These are phyloP conservation scores for Falco cherrug DNA, from an alignment of 2,797 vertebrate species.

Conservation along the genomic window DNA sequence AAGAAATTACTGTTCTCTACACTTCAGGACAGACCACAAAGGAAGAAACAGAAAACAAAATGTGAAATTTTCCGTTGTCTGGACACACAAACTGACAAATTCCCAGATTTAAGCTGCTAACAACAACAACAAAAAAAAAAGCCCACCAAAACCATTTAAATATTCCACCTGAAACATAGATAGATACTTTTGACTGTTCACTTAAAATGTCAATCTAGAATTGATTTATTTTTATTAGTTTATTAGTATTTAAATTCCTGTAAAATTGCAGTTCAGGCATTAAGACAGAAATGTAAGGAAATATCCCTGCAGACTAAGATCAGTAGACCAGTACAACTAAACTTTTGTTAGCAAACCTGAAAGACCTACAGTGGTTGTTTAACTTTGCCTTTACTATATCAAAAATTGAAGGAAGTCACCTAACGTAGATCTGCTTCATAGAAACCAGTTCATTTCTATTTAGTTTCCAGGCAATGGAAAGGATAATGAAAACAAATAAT, in stretches of 20 bases:
- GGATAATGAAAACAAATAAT: slow-evolving; percentile 55
- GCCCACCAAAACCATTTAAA: neutral
- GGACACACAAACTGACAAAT: neutral
- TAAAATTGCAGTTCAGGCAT: neutral
- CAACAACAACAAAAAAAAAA: neutral
- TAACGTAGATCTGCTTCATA: slow-evolving; percentile 23
- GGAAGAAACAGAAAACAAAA: neutral
- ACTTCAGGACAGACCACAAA: neutral
- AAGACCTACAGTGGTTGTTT: slow-evolving; percentile 21
- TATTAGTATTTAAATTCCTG: neutral
- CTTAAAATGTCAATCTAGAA: neutral
- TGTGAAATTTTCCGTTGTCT: neutral
- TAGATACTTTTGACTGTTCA: neutral
- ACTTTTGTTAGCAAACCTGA: slow-evolving; percentile 18
- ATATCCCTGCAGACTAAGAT: neutral
- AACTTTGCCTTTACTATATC: slow-evolving; percentile 14
- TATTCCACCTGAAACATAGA: neutral
- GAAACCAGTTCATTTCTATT: slow-evolving; percentile 46
- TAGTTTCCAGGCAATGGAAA: slow-evolving; percentile 50
- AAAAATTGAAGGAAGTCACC: slow-evolving; percentile 56
- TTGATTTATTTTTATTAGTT: too few relatives aligned
- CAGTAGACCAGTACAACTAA: slow-evolving; percentile 30
- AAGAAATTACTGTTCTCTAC: neutral
- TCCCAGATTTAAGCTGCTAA: neutral
- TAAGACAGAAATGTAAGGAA: neutral